A percentile compares a stretch with the other conserved stretches of the same genome.
Evolutionary conservation across 2,113 vertebrate genomes (phyloP).

Genomic region (Notiomystis cincta): DNA sequence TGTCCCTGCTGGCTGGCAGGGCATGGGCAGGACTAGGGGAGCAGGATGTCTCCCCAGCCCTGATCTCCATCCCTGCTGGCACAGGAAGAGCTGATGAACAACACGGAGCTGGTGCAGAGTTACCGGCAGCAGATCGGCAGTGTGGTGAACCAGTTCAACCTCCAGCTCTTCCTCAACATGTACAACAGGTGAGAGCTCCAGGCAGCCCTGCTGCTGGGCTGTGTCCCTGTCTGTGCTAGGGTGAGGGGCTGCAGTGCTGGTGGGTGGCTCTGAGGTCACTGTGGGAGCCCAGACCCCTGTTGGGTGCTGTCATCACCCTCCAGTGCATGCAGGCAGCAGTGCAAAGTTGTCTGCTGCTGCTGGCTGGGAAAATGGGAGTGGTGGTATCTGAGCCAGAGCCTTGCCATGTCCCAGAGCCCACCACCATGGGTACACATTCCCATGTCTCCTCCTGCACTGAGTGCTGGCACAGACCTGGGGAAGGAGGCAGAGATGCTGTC

Average conservation of each 20-base stretch:
- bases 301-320: neutral
- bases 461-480: neutral
- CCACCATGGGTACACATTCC: rapidly evolving
- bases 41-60: neutral
- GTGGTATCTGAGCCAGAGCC: neutral
- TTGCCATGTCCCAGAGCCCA: neutral
- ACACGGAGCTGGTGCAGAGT: conserved; percentile 93
- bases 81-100: conserved; percentile 94
- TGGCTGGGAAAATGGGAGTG: neutral
- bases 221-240: rapidly evolving
- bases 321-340: neutral
- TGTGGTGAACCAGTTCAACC: conserved; percentile 92
- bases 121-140: conserved; percentile 93
- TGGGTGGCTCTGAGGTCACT: neutral
- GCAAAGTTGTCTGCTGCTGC: neutral
- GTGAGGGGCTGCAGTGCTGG: neutral
- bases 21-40: neutral
- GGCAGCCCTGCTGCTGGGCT: neutral
- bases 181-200: conserved; percentile 85
- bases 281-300: neutral
- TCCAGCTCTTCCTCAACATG: conserved; percentile 99
- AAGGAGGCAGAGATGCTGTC: neutral
- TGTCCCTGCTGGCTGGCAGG: rapidly evolving
- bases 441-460: neutral
- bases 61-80: neutral